Conservation (phyloP, 1,140 invertebrate genomes). For the Arion vulgaris region DNA sequence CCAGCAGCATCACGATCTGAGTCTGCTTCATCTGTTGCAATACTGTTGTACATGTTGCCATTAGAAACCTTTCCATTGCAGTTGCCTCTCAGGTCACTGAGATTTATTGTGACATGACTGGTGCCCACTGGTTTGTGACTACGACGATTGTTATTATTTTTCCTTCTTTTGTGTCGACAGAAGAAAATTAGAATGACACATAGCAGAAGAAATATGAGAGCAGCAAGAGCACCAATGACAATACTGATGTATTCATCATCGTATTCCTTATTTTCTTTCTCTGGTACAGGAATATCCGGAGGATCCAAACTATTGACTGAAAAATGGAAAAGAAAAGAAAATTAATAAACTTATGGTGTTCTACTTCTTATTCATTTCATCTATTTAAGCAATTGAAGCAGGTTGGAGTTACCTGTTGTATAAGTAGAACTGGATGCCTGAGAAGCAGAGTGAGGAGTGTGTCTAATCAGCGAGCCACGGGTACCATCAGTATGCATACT, state of each 20-base stretch:
- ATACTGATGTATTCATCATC: conserved; percentile 83
- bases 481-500: too few relatives aligned
- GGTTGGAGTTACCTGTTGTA: too few relatives aligned
- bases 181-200: conserved; percentile 83
- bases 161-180: conserved; percentile 82
- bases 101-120: conserved; percentile 66
- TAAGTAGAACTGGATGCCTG: too few relatives aligned
- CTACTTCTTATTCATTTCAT: too few relatives aligned
- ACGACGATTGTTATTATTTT: conserved; percentile 80
- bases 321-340: not conserved
- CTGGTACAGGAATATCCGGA: not conserved
- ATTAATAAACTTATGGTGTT: not conserved
- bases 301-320: conserved; percentile 17
- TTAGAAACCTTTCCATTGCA: conserved; percentile 73
- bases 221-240: conserved; percentile 84
- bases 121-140: conserved; percentile 64
- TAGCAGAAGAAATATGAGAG: conserved; percentile 83
- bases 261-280: conserved; percentile 64
- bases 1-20: conserved; percentile 67
- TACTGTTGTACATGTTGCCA: conserved; percentile 76
- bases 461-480: too few relatives aligned
- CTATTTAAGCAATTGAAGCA: too few relatives aligned
- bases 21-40: conserved; percentile 74
- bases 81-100: conserved; percentile 63
- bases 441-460: too few relatives aligned